Evolutionary conservation across 2,113 vertebrate genomes (phyloP).

Genomic region (Oreochromis tanganicae): DNA sequence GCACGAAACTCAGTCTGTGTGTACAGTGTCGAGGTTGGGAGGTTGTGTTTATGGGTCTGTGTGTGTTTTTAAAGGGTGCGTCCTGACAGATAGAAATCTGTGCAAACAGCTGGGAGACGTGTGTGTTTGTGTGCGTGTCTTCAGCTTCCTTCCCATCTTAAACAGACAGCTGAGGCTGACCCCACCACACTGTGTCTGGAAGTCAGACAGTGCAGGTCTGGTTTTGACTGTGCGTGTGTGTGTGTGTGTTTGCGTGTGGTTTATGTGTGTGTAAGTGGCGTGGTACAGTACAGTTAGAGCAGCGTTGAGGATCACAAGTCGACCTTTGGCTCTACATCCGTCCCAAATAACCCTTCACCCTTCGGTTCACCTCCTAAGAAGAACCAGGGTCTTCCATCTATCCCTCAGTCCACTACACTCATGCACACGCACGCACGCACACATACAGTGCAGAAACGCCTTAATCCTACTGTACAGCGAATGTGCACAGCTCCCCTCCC

Average conservation of each 20-base stretch:
- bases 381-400: not conserved
- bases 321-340: slow-evolving; percentile 23
- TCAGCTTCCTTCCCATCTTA: slow-evolving; percentile 31
- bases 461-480: slow-evolving; percentile 35
- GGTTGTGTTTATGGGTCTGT: slow-evolving; percentile 22
- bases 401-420: not conserved
- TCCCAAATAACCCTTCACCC: not conserved
- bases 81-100: slow-evolving; percentile 56
- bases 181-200: not conserved
- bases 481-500: slow-evolving; percentile 8
- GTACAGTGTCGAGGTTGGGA: not conserved
- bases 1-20: not conserved
- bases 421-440: not conserved
- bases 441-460: not conserved
- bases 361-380: not conserved
- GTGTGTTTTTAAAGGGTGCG: slow-evolving; percentile 61
- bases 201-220: slow-evolving; percentile 23
- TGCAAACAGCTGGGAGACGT: slow-evolving; percentile 38
- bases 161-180: slow-evolving; percentile 31
- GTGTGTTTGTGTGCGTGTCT: not conserved
- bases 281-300: not conserved
- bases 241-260: not conserved
- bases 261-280: not conserved
- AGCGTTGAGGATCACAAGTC: not conserved
- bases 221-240: not conserved